These are phyloP conservation scores for Chitala chitala DNA, from an alignment of 2,113 vertebrate genomes.

Conservation along the genomic window DNA sequence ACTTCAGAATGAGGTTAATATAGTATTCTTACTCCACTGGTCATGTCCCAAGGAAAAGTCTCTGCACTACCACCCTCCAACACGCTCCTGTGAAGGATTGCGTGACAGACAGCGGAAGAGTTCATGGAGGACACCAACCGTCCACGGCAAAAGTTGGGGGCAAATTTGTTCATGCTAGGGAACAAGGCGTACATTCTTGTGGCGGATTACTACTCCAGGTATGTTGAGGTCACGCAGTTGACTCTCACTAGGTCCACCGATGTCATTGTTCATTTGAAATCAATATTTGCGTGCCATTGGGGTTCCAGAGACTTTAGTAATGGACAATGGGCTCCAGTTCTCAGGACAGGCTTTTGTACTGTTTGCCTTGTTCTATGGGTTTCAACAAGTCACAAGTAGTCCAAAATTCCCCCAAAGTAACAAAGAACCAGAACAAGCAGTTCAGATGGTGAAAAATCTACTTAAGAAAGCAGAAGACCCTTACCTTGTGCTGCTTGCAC, in stretches of 20 bases:
- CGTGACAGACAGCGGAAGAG: neutral
- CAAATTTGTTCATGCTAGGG: constrained; percentile 20
- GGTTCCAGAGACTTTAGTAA: constrained; percentile 15
- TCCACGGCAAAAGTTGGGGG: constrained; percentile 20
- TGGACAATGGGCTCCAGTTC: constrained; percentile 24
- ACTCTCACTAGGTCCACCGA: neutral
- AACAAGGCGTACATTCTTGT: constrained; percentile 21
- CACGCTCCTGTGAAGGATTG: neutral
- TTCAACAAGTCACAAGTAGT: constrained; percentile 22
- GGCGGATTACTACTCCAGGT: constrained; percentile 25
- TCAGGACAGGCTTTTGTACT: neutral
- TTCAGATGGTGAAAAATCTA: neutral
- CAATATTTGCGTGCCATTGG: constrained; percentile 24
- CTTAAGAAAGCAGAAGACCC: constrained; percentile 1
- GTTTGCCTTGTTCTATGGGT: constrained; percentile 17
- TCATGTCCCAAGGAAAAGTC: neutral
- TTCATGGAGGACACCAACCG: constrained; percentile 18
- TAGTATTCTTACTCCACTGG: constrained; percentile 10
- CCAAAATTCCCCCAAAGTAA: constrained; percentile 23
- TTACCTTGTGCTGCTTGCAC: neutral
- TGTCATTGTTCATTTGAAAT: constrained; percentile 22
- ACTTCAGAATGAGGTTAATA: constrained; percentile 17
- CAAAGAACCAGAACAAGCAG: neutral
- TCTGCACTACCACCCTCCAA: constrained; percentile 8
- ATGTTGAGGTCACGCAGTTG: constrained; percentile 14